Conservation (phyloP, 2,113 vertebrate genomes). For the Gymnobelideus leadbeateri region DNA sequence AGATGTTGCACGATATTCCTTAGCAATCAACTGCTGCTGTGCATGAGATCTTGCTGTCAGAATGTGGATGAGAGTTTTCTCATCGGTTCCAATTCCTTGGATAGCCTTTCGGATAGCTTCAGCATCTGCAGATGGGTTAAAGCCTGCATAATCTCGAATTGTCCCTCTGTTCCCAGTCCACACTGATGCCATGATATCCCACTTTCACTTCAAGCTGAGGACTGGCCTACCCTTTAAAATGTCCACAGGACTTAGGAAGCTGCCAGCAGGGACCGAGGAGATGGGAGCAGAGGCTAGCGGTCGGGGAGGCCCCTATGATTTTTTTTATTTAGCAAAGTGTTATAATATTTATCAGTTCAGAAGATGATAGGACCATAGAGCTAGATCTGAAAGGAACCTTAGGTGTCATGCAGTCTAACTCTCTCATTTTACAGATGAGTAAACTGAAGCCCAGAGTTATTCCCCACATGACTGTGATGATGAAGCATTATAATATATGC, state of each 20-base stretch:
- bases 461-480: neutral
- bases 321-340: conserved; percentile 35
- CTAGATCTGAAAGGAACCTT: neutral
- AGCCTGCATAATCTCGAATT: conserved; percentile 85
- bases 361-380: neutral
- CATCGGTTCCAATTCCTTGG: conserved; percentile 89
- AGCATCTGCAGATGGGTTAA: conserved; percentile 88
- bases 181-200: conserved; percentile 72
- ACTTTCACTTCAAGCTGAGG: conserved; percentile 21
- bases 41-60: conserved; percentile 88
- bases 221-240: conserved; percentile 59
- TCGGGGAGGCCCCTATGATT: too few species aligned
- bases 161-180: conserved; percentile 88
- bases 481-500: neutral
- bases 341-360: conserved; percentile 1
- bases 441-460: neutral
- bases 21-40: conserved; percentile 88
- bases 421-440: neutral
- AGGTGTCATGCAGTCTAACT: neutral
- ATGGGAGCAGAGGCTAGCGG: too few species aligned
- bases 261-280: too few species aligned
- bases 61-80: conserved; percentile 87
- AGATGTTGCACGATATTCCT: conserved; percentile 85
- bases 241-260: too few species aligned
- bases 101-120: conserved; percentile 87